Conservation (phyloP, 1,140 invertebrate genomes). For the Philotrypesis tridentata region DNA sequence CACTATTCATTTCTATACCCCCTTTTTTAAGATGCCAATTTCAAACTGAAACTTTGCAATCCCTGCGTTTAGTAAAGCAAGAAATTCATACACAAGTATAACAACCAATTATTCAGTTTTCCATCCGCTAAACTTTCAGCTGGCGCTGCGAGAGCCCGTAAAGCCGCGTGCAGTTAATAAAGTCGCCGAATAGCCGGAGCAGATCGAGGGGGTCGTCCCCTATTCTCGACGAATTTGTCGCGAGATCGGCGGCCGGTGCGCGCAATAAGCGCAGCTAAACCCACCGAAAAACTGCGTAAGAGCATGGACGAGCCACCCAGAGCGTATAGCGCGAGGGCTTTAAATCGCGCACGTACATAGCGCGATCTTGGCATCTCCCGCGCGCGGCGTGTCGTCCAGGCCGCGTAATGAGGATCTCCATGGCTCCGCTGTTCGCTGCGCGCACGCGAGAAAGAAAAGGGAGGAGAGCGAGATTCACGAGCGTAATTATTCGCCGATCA, state of each 20-base stretch:
- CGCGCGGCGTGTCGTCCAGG: slow-evolving; percentile 3
- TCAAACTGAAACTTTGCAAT: too few species aligned
- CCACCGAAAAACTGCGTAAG: not conserved
- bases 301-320: not conserved
- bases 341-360: not conserved
- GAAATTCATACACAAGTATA: too few species aligned
- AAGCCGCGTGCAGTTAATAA: not conserved
- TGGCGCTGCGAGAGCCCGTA: too few species aligned
- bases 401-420: slow-evolving; percentile 15
- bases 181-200: not conserved
- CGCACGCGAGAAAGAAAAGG: not conserved
- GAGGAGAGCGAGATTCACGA: slow-evolving; percentile 17
- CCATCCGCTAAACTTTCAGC: too few species aligned
- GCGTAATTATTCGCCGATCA: slow-evolving; percentile 55
- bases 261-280: not conserved
- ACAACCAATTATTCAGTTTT: too few species aligned
- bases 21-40: too few species aligned
- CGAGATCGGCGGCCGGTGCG: too few species aligned
- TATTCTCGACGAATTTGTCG: slow-evolving; percentile 44
- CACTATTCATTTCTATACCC: too few species aligned
- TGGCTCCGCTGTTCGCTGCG: not conserved
- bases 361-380: not conserved
- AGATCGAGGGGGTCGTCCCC: not conserved
- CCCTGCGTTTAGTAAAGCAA: too few species aligned
- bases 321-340: too few species aligned